A percentile compares a stretch with the other conserved stretches of the same genome.
Conservation (phyloP, 2,888 invertebrate species). For the Clusia tigrina region DNA sequence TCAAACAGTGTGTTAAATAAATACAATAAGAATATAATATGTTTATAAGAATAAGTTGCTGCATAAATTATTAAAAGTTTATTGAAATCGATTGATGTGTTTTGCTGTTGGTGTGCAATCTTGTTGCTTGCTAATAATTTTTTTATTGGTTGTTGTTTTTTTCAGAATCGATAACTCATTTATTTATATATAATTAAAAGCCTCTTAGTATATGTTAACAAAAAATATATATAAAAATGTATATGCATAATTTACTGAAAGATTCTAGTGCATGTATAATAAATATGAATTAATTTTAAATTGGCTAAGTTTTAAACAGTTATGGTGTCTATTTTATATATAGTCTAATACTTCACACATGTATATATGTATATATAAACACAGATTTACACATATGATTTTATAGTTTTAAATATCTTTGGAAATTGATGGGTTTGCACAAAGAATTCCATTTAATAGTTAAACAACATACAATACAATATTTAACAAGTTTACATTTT, state of each 20-base stretch:
- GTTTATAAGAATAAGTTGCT: too few species aligned
- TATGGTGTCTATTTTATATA: background rate
- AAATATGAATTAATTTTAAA: constrained; percentile 20
- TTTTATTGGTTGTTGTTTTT: constrained; percentile 21
- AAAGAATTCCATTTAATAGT: too few species aligned
- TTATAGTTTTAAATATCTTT: background rate
- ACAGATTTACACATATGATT: too few species aligned
- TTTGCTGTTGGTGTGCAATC: too few species aligned
- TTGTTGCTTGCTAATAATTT: constrained; percentile 36
- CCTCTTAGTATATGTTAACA: constrained; percentile 56
- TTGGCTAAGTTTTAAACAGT: constrained; percentile 18
- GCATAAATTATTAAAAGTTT: too few species aligned
- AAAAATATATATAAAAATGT: constrained; percentile 12
- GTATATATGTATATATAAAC: background rate
- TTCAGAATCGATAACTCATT: constrained; percentile 37
- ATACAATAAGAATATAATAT: constrained; percentile 47
- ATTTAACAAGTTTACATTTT: too few species aligned
- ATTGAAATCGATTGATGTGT: too few species aligned
- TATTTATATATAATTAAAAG: constrained; percentile 43
- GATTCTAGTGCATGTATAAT: constrained; percentile 11
- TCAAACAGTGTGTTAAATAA: constrained; percentile 13
- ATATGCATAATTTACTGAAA: background rate
- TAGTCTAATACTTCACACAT: constrained; percentile 14
- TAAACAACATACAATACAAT: too few species aligned
- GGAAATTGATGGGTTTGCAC: too few species aligned